Evolutionary conservation across 2,797 vertebrate genomes (phyloP), one percentile per base, ranked within the genome.

Genomic region (Petrocephalus sullivani): DNA sequence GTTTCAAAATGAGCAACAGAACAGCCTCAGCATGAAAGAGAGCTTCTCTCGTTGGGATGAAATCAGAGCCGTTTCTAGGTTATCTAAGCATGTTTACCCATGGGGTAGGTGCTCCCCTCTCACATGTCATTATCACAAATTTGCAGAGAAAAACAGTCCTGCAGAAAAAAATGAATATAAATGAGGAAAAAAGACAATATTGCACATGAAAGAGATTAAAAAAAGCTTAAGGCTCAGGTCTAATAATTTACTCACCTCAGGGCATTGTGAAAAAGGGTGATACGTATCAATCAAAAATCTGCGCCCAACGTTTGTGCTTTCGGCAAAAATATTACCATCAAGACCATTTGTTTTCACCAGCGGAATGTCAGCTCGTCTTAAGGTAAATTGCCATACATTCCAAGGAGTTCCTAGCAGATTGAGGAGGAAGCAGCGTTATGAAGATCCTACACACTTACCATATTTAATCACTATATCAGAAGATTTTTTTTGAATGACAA

Each of bases 131-230:
- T 85, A 57, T 58, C 82, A 84, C 23, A 28, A 84, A 84, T 53
- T 53, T 84, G 82, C 49, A 53, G 82, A 84, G 82, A 58, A 60
- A 83, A 85, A 85, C 56, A 83, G 81, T 49, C 49, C 81, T 14
- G 53, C 81, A 83, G 81, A 83, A 53, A 57, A 83, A 85, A 85
- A 85, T 58, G 56, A 85, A 85, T 23, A 85, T 85, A 58, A 85
- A 85, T 83, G 81, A 51, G 81, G n/a, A 49, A 83, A 33, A 53
- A 51, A 83, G 41, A 83, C 49, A 83, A 51, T 51, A 51, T 51
- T 83, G 21, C 81, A 83, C 81, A 83, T 83, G 81, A 83, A 83
- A 53, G 41, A 51, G 49, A 21, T 83, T 49, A 83, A 53, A 83
- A 82, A 54, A 83, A 78, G 51, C 51, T 23, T 83, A 83, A 51